Conservation (phyloP, 2,797 vertebrate species). For the Holocentrus rufus region DNA sequence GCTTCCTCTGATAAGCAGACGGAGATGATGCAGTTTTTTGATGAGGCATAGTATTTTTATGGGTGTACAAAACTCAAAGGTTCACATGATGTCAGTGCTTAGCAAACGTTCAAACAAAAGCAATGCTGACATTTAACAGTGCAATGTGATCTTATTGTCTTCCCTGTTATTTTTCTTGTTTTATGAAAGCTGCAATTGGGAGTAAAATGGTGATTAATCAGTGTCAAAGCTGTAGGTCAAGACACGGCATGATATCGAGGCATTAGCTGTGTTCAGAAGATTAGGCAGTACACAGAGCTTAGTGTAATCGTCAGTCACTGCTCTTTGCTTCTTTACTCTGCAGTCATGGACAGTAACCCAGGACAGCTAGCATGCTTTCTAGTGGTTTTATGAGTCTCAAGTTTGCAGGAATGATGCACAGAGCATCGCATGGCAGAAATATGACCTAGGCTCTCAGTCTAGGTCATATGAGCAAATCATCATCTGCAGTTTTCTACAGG, state of each 20-base stretch:
- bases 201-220: slow-evolving; percentile 27
- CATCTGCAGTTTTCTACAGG: slow-evolving; percentile 18
- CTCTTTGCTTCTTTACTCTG: slow-evolving; percentile 38
- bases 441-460: slow-evolving; percentile 8
- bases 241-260: slow-evolving; percentile 19
- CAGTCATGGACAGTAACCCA: slow-evolving; percentile 11
- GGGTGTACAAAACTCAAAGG: no score
- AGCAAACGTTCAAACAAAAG: neutral
- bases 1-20: neutral
- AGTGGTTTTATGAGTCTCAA: slow-evolving; percentile 32
- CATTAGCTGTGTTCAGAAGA: slow-evolving; percentile 73
- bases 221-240: neutral
- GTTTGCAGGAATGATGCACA: slow-evolving; percentile 3
- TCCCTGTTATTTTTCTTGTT: neutral
- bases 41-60: no score
- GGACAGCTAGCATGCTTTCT: neutral
- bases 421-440: neutral
- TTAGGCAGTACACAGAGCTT: slow-evolving; percentile 74
- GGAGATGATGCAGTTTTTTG: neutral
- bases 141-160: neutral
- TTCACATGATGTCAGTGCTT: no score
- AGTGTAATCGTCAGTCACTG: slow-evolving; percentile 58
- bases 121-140: neutral
- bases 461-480: slow-evolving; percentile 3
- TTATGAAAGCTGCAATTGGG: slow-evolving; percentile 1